Evolutionary conservation across 1,140 invertebrate genomes (phyloP).

Genomic region (Dolichoris vasculosae): DNA sequence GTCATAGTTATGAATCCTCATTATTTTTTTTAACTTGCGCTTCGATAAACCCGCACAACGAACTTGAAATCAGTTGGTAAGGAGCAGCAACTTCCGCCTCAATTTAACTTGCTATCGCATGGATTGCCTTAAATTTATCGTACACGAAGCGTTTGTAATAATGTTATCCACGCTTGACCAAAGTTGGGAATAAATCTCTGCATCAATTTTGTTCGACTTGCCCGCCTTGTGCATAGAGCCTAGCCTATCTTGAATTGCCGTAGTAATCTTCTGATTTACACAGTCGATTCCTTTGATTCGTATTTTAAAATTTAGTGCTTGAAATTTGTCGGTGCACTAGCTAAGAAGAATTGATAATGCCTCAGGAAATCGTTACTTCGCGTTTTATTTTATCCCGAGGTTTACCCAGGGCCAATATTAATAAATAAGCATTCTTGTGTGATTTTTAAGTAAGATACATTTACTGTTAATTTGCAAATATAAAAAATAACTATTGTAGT

Average conservation of each 20-base stretch:
- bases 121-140: slow-evolving; percentile 50
- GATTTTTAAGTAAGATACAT: too few relatives aligned
- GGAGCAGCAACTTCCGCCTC: background rate
- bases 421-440: too few relatives aligned
- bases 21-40: too few relatives aligned
- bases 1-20: background rate
- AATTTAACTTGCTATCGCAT: slow-evolving; percentile 19
- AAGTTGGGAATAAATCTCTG: background rate
- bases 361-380: too few relatives aligned
- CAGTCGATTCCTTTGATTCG: background rate
- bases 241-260: background rate
- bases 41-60: too few relatives aligned
- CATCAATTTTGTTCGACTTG: background rate
- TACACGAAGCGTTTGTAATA: slow-evolving; percentile 31
- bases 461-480: too few relatives aligned
- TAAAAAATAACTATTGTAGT: too few relatives aligned
- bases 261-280: slow-evolving; percentile 25
- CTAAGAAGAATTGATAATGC: too few relatives aligned
- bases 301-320: slow-evolving; percentile 9
- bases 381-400: background rate
- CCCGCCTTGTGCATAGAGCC: background rate
- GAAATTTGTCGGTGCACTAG: background rate
- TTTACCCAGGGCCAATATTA: too few relatives aligned
- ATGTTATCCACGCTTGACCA: background rate
- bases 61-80: background rate